Base-by-base conservation (phyloP, 2,113 vertebrate species). In the Spea bombifrons region DNA sequence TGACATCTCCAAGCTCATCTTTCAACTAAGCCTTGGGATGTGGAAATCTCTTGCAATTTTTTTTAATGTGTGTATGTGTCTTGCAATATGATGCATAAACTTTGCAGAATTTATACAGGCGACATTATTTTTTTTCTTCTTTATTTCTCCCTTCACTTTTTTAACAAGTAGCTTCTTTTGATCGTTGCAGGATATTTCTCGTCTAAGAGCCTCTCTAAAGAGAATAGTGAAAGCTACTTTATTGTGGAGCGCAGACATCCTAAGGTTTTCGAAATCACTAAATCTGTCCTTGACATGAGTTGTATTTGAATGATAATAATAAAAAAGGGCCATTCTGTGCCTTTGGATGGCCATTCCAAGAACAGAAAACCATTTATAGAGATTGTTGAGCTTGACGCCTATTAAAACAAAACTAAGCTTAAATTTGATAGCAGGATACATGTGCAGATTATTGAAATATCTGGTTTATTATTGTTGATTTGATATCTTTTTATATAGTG, bases 381-480 rank as follows among this genome's bases (percentile, higher is more conserved):
- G 13, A 4, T 78, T 89, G 90, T 89, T 88, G 82, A 79, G 83
- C 90, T 90, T 87, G 87, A 90, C 88, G 86, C 9, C 50, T 52
- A 52, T 59, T 59, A 13, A 59, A 59, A 59, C 4, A 12, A 59
- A 59, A 59, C 30, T 59, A 59, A 59, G 15, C 5, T 13, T 59
- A 12, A 13, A 4, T 59, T 12, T 59, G 55, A 5, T 13, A 59
- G 8, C 10, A 59, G 55, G 8, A 59, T 59, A 13, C 55, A 59
- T 5, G 4, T 12, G 4, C 55, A 59, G 15, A 2, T 9, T 13
- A 30, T 30, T 30, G 30, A 30, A 30, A 30, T 30, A 30, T 30
- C 30, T 30, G 30, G 30, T 30, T 30, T 30, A 30, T 30, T 30
- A 30, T 30, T 30, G 30, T 30, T 30, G 30, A 30, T 30, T 30